A percentile compares a stretch with the other conserved stretches of the same genome.
These are phyloP conservation scores for Flexamia atlantica DNA, from an alignment of 2,888 invertebrate genomes.

Conservation along the genomic window DNA sequence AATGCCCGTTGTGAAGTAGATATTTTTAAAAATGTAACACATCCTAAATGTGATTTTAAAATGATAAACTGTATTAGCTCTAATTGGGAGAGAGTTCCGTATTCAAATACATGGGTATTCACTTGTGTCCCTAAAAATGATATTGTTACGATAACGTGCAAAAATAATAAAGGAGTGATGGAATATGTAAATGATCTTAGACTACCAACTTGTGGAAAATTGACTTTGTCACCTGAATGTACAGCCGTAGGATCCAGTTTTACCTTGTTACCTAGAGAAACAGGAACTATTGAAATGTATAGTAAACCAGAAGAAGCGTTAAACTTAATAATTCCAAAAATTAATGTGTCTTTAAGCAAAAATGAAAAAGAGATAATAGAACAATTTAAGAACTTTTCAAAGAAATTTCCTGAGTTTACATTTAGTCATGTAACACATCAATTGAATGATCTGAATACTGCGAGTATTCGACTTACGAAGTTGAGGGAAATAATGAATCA, in stretches of 20 bases:
- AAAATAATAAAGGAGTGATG: slow-evolving; percentile 40
- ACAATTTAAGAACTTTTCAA: slow-evolving; percentile 14
- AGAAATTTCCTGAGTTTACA: background rate
- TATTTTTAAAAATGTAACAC: background rate
- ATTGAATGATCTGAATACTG: slow-evolving; percentile 13
- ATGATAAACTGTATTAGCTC: background rate
- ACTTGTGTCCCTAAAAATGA: background rate
- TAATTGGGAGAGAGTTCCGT: background rate
- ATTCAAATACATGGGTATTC: background rate
- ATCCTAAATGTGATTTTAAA: background rate
- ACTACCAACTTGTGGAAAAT: slow-evolving; percentile 8
- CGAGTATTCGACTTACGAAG: slow-evolving; percentile 24
- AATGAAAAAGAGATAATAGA: slow-evolving; percentile 1
- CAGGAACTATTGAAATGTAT: slow-evolving; percentile 2
- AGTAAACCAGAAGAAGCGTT: background rate
- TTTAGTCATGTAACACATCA: slow-evolving; percentile 3
- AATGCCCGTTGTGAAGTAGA: too few relatives aligned
- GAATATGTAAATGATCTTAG: slow-evolving; percentile 7
- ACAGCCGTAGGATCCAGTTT: slow-evolving; percentile 31
- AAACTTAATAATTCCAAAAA: background rate
- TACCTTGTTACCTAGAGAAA: slow-evolving; percentile 21
- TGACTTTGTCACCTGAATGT: background rate
- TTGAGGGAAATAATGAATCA: slow-evolving; percentile 3
- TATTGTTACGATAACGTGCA: slow-evolving; percentile 3
- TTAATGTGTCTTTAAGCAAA: slow-evolving; percentile 1